These are phyloP conservation scores for Tryphoninae sp. DNA, from an alignment of 2,888 invertebrate species.

Conservation along the genomic window DNA sequence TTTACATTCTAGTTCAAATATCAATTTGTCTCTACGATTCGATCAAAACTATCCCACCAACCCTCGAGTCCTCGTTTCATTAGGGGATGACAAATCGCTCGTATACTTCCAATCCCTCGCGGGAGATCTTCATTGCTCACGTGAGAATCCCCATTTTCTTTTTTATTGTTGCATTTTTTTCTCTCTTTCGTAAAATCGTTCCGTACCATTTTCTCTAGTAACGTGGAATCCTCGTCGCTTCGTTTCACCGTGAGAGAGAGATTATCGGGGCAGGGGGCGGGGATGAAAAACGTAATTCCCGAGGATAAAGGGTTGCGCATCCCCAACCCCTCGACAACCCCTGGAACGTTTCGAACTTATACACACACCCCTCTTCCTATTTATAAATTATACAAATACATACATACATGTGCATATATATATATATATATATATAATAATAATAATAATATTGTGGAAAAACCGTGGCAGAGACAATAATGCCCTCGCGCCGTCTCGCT, in stretches of 20 bases:
- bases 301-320: conserved; percentile 23
- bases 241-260: background rate
- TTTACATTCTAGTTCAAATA: too few relatives aligned
- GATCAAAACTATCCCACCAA: background rate
- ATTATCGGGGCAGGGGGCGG: conserved; percentile 3
- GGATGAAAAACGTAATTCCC: conserved; percentile 41
- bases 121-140: conserved; percentile 8
- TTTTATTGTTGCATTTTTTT: background rate
- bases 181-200: conserved; percentile 1
- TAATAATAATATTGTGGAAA: conserved; percentile 5
- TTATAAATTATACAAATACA: conserved; percentile 3
- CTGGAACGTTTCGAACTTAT: conserved; percentile 34
- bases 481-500: conserved; percentile 41
- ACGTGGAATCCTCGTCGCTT: conserved; percentile 18
- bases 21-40: too few relatives aligned
- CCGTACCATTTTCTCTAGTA: background rate
- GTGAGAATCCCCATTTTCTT: conserved; percentile 17
- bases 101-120: conserved; percentile 6
- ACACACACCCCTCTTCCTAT: conserved; percentile 6
- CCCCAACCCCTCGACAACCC: conserved; percentile 16
- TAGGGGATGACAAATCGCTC: conserved; percentile 43
- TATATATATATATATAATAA: background rate
- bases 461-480: conserved; percentile 51
- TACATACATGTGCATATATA: background rate
- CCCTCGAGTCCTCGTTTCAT: conserved; percentile 10